Percentiles rank a stretch among this genome's conserved stretches.
Conservation (phyloP, 2,113 vertebrate genomes). For the Motacilla tschutschensis region DNA sequence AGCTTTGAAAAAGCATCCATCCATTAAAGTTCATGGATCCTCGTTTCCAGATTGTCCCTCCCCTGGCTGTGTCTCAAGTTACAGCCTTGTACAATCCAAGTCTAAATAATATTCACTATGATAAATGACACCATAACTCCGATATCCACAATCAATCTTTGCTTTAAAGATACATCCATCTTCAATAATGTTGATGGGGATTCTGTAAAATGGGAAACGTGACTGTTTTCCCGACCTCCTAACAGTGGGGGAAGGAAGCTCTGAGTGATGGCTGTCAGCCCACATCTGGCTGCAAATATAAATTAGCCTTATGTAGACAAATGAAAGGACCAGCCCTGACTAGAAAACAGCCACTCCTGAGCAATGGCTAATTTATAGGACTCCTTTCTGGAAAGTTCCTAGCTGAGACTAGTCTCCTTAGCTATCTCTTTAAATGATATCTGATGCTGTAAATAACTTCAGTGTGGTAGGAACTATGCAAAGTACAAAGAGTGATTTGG, state of each 20-base stretch:
- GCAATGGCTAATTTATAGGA: conserved; percentile 79
- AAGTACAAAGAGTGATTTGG: conserved; percentile 45
- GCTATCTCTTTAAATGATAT: conserved; percentile 78
- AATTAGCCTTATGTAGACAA: conserved; percentile 98
- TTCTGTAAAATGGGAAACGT: conserved; percentile 91
- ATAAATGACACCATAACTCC: conserved; percentile 97
- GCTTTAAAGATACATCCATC: conserved; percentile 99
- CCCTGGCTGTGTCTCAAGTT: conserved; percentile 90
- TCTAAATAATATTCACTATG: conserved; percentile 98
- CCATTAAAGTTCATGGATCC: conserved; percentile 89
- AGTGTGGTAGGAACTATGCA: conserved; percentile 44
- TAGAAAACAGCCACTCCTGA: conserved; percentile 76
- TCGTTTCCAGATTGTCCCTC: conserved; percentile 88
- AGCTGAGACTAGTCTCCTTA: conserved; percentile 66
- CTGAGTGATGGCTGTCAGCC: conserved; percentile 99
- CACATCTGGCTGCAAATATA: conserved; percentile 97
- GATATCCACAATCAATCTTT: conserved; percentile 99
- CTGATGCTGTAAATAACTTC: conserved; percentile 75
- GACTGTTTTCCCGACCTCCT: conserved; percentile 88
- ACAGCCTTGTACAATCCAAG: conserved; percentile 93
- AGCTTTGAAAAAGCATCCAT: conserved; percentile 85
- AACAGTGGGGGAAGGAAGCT: conserved; percentile 77
- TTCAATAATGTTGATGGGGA: conserved; percentile 96
- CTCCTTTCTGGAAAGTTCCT: conserved; percentile 82
- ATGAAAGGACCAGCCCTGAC: conserved; percentile 85